These are phyloP conservation scores for Malurus cyaneus DNA, from an alignment of 2,113 vertebrate genomes.

Conservation along the genomic window DNA sequence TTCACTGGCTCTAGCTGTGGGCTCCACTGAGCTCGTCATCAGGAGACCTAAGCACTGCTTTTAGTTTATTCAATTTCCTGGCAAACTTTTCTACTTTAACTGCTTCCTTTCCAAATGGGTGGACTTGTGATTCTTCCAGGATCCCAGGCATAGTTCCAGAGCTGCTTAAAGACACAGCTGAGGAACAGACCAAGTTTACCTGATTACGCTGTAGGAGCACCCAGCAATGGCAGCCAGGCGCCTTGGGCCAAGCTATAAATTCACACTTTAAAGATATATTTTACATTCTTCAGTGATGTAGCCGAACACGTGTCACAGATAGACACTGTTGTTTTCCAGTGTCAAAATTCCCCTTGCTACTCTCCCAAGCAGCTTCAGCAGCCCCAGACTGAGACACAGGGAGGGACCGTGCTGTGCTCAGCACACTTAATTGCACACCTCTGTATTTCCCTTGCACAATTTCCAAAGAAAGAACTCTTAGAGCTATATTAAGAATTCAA, in stretches of 20 bases:
- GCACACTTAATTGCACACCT: neutral
- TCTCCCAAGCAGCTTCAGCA: neutral
- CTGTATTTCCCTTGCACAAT: neutral
- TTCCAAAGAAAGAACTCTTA: neutral
- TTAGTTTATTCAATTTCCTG: constrained; percentile 54
- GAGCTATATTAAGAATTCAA: neutral
- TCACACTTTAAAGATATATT: neutral
- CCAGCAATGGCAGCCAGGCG: neutral
- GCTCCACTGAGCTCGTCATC: neutral
- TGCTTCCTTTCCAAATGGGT: constrained; percentile 4
- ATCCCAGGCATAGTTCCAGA: neutral
- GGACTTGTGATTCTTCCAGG: neutral
- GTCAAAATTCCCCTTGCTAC: neutral
- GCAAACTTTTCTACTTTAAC: constrained; percentile 18
- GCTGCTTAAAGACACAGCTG: neutral
- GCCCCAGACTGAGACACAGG: neutral
- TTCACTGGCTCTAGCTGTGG: neutral
- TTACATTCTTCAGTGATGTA: neutral
- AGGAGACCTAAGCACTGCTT: constrained; percentile 1
- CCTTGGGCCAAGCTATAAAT: neutral
- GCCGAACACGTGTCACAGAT: neutral
- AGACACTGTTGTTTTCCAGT: neutral
- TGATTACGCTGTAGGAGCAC: neutral
- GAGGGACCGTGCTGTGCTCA: neutral
- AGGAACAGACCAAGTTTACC: neutral